phyloP scores from a whole-genome alignment of 2,113 vertebrate species.

The Cygnus buccinator region DNA sequence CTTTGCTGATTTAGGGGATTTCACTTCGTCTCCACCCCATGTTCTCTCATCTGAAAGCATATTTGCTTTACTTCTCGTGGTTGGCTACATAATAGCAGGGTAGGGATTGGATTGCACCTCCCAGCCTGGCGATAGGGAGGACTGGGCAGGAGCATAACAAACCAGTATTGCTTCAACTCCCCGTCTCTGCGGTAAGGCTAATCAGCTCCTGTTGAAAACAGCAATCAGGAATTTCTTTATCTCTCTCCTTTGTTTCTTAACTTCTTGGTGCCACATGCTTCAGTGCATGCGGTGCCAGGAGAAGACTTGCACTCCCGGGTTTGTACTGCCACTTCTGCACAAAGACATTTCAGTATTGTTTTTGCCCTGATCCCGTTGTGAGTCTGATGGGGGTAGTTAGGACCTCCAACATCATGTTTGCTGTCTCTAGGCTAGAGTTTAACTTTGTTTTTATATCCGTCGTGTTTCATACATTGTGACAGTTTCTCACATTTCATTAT shows the following conservation, averaged over 20 bases:
- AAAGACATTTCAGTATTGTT: background rate
- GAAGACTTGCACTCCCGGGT: background rate
- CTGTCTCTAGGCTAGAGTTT: background rate
- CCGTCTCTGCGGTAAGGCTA: slow-evolving; percentile 24
- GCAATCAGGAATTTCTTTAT: background rate
- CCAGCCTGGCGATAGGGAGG: background rate
- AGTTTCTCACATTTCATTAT: background rate
- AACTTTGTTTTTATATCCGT: background rate
- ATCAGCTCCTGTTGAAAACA: slow-evolving; percentile 23
- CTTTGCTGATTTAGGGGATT: slow-evolving; percentile 1
- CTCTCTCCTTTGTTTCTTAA: background rate
- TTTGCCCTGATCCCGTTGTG: background rate
- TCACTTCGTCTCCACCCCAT: background rate
- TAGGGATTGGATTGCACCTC: background rate
- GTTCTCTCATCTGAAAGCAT: background rate
- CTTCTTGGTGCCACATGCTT: slow-evolving; percentile 6
- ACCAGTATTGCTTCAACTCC: background rate
- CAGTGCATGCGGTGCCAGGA: background rate
- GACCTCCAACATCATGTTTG: background rate
- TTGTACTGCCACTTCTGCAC: background rate
- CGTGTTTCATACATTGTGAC: background rate
- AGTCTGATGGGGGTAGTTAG: background rate
- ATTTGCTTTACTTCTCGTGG: background rate
- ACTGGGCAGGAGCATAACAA: background rate
- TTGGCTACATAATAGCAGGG: background rate